Base-by-base conservation (phyloP, 2,888 invertebrate genomes). In the Brachyopa scutellaris region DNA sequence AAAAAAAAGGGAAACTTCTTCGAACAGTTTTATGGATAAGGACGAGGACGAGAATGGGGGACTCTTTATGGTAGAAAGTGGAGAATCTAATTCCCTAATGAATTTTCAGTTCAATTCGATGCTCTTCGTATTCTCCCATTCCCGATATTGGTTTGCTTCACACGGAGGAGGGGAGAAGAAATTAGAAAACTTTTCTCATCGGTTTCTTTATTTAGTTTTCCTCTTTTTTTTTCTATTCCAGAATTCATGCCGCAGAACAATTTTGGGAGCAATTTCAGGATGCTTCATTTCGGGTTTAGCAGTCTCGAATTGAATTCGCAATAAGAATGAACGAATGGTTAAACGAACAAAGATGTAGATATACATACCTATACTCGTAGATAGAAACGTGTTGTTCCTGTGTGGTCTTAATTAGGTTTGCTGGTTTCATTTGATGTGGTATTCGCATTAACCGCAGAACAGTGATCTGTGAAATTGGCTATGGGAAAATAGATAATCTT, bases 131-230 rank as follows among this genome's bases (percentile, higher is more conserved):
- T n/a, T n/a, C 40, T 40, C 53, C 57, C 36, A 11, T 7, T 11
- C 23, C 31, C 55, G 47, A 77, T 72, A 82, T 70, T 76, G 70
- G 69, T 76, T 70, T 59, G 49, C 13, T 47, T 66, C 42, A 59
- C 55, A 61, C 57, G 51, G 47, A 67, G 67, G 42, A 62, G 40
- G 31, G 26, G 38, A 57, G 40, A 67, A 67, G 66, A 73, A 79
- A 67, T 67, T 79, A 74, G 82, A 77, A 82, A 82, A 82, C 77
- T 82, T 82, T 82, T 72, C 77, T 70, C 82, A 77, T 77, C 66
- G 82, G 77, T 72, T 82, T 76, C 64, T 59, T 64, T 82, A 76
- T 82, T 82, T 70, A 57, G 74, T 80, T 69, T 62, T 36, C 21
- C 26, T 36, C 61, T 33, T 31, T 11, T 23, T 29, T 31, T 17